Evolutionary conservation across 2,888 invertebrate species (phyloP), one percentile per base, ranked within the genome.

Genomic region (Lithophane socia): DNA sequence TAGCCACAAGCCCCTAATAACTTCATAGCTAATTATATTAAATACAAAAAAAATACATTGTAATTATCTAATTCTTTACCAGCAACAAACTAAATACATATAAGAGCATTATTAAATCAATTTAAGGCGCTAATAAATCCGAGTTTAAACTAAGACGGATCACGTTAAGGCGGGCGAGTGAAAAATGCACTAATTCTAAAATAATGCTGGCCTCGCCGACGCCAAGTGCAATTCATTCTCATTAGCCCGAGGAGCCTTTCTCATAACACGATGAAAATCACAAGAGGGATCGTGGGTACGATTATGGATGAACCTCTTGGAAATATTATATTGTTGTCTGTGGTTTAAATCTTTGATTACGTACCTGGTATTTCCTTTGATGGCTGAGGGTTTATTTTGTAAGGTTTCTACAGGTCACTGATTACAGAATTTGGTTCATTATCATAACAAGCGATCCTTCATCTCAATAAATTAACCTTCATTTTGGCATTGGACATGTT

Each of bases 131-230:
- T 88, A 90, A 94, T 94, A 94, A 94, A 93, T 93, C 91, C 84
- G 73, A 90, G 91, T 92, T 92, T 91, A 93, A 93, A 93, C 91
- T 90, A 95, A 94, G 94, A 95, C 90, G 91, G 92, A 95, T 95
- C 89, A 91, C 91, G 90, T 89, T 90, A 92, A 93, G 90, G 85
- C 88, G 90, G 90, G 89, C 88, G 87, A 92, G 94, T 94, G 95
- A 95, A 95, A 95, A 95, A 95, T 95, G 94, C 92, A 93, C 94
- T 95, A 95, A 95, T 94, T 94, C 92, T 91, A 89, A 93, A 94
- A 93, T 92, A 92, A 92, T 90, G 91, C 84, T 88, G 91, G 90
- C 87, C 86, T 87, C 87, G 90, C 91, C 90, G 90, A 91, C 91
- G 86, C 89, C 88, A 87, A 89, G 91, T 89, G 94, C 95, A 94